Conservation (phyloP, 2,797 vertebrate genomes). For the Danio kyathit region DNA sequence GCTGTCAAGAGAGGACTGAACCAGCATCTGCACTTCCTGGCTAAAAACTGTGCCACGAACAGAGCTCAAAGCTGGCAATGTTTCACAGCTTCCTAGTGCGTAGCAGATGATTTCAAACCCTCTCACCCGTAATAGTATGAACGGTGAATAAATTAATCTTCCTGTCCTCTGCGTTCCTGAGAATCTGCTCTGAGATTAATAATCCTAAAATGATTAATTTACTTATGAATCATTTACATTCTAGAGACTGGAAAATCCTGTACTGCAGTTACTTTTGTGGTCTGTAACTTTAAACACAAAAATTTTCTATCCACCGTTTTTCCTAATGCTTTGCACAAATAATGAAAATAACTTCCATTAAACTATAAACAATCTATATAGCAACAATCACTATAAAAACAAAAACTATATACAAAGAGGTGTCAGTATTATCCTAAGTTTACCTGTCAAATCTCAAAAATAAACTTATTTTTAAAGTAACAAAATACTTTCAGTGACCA, state of each 20-base stretch:
- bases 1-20: slow-evolving; percentile 32
- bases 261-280: not conserved
- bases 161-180: not conserved
- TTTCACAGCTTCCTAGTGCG: slow-evolving; percentile 10
- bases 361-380: no score
- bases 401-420: no score
- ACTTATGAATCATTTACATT: slow-evolving; percentile 36
- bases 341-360: no score
- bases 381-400: no score
- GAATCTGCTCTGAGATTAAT: slow-evolving; percentile 46
- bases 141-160: slow-evolving; percentile 23
- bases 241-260: slow-evolving; percentile 9
- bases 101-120: slow-evolving; percentile 32
- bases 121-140: not conserved
- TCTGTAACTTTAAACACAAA: not conserved
- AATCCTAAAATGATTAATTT: slow-evolving; percentile 34
- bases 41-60: slow-evolving; percentile 28
- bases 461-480: no score
- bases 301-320: no score
- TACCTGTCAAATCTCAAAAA: no score
- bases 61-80: slow-evolving; percentile 38
- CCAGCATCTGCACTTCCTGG: slow-evolving; percentile 12
- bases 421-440: no score
- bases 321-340: no score
- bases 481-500: no score